Percentiles rank a stretch among this genome's conserved stretches.
Evolutionary conservation across 2,888 invertebrate genomes (phyloP).

Genomic region (Stenodera caucasica): DNA sequence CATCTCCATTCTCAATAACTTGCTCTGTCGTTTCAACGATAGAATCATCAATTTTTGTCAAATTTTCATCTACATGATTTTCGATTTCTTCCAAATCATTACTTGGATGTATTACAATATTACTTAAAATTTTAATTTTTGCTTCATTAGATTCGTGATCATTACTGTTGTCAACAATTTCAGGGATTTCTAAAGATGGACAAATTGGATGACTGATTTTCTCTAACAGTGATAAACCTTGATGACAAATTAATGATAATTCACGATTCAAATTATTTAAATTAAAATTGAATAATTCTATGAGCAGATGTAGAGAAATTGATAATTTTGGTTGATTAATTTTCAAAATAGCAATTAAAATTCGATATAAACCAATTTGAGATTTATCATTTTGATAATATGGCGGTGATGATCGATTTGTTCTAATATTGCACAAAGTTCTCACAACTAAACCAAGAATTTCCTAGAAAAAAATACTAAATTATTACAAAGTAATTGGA

Average conservation of each 20-base stretch:
- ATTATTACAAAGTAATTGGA: too few relatives aligned
- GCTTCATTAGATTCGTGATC: background rate
- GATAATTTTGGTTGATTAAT: background rate
- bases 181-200: background rate
- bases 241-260: background rate
- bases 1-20: background rate
- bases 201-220: slow-evolving; percentile 7
- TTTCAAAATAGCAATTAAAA: background rate
- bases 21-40: background rate
- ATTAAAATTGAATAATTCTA: slow-evolving; percentile 10
- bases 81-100: background rate
- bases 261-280: background rate
- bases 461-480: background rate
- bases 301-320: background rate
- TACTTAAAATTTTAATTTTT: background rate
- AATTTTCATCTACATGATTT: background rate
- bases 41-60: background rate
- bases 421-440: background rate
- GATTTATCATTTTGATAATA: background rate
- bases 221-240: background rate
- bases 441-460: background rate
- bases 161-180: background rate
- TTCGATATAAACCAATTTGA: background rate
- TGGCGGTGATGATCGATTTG: background rate
- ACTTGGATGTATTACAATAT: background rate